Evolutionary conservation across 1,140 invertebrate species (phyloP).

Genomic region (Branchinecta lynchi): DNA sequence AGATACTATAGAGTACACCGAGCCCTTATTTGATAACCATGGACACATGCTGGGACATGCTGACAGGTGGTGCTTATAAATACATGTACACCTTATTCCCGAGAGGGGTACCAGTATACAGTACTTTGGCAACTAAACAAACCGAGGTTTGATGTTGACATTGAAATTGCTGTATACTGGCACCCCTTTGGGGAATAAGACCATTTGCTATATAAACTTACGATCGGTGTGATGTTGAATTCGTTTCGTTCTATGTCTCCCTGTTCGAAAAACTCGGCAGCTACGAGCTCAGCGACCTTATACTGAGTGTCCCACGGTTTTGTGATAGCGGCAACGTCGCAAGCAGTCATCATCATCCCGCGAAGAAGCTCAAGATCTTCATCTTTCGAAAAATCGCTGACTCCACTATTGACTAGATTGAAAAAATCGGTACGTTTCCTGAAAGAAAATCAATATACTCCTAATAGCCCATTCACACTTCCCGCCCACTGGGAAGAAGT

Average conservation of each 20-base stretch:
- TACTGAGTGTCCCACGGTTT: conserved; percentile 92
- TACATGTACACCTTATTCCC: no score
- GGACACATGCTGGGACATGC: no score
- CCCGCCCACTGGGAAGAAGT: neutral
- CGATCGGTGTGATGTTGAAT: conserved; percentile 69
- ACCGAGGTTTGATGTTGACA: no score
- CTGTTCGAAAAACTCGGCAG: conserved; percentile 89
- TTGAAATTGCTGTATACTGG: no score
- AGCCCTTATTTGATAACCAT: no score
- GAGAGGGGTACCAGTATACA: no score
- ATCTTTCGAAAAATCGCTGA: conserved; percentile 49
- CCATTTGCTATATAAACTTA: conserved; percentile 34
- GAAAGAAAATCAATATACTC: conserved; percentile 24
- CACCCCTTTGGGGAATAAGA: no score
- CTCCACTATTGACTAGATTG: conserved; percentile 42
- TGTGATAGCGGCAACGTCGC: conserved; percentile 85
- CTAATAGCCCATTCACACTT: neutral
- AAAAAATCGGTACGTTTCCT: conserved; percentile 71
- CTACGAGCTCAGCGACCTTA: conserved; percentile 71
- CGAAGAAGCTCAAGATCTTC: conserved; percentile 60
- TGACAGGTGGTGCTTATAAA: no score
- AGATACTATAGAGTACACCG: no score
- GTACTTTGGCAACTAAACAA: no score
- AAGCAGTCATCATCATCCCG: conserved; percentile 92
- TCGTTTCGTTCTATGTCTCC: conserved; percentile 77